Percentiles rank a stretch among this genome's conserved stretches.
Evolutionary conservation across 2,797 vertebrate genomes (phyloP).

Genomic region (Esox masquinongy): DNA sequence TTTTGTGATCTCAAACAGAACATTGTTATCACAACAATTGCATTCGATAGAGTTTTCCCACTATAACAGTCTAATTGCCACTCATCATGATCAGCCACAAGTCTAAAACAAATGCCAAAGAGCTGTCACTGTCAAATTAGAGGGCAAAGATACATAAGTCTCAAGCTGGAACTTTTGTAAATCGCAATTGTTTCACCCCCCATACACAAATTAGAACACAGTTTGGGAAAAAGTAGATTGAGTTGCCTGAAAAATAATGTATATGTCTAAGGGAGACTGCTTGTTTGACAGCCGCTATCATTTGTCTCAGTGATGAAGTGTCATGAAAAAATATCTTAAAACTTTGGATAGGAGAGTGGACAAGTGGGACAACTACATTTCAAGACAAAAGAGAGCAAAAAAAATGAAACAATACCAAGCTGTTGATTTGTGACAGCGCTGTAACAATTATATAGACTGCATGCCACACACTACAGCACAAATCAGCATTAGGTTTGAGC

Average conservation of each 20-base stretch:
- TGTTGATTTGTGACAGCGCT: not conserved
- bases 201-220: constrained; percentile 23
- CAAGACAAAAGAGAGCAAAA: not conserved
- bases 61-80: constrained; percentile 57
- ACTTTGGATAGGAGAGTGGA: not conserved
- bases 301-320: not conserved
- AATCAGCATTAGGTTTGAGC: not conserved
- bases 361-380: not conserved
- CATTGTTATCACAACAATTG: constrained; percentile 57
- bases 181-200: constrained; percentile 39
- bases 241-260: not conserved
- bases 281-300: not conserved
- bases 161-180: constrained; percentile 14
- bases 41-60: constrained; percentile 45
- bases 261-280: not conserved
- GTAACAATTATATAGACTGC: not conserved
- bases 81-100: constrained; percentile 59
- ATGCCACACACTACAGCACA: not conserved
- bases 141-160: constrained; percentile 32
- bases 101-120: constrained; percentile 42
- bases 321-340: not conserved
- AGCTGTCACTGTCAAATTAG: constrained; percentile 53
- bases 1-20: constrained; percentile 29
- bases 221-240: not conserved
- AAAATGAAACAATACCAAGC: not conserved